phyloP scores from a whole-genome alignment of 1,140 invertebrate genomes.

The Drosophila arawakana region DNA sequence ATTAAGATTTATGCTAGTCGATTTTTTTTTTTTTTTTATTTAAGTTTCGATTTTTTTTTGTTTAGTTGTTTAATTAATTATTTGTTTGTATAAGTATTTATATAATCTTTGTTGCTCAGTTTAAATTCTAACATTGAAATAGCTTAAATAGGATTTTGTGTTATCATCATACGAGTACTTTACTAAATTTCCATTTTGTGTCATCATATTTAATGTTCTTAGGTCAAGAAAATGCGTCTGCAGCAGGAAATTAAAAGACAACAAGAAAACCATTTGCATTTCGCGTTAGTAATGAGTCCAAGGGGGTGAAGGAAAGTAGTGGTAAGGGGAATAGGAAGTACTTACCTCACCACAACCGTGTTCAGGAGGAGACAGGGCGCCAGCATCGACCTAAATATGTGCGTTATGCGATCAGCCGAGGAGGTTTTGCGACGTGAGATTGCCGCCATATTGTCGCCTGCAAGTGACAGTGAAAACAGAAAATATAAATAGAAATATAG shows the following conservation, averaged over 20 bases:
- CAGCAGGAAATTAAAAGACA: slow-evolving; percentile 33
- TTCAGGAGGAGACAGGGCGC: slow-evolving; percentile 81
- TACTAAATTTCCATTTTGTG: slow-evolving; percentile 40
- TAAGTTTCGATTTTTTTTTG: slow-evolving; percentile 3
- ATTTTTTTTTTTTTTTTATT: slow-evolving; percentile 13
- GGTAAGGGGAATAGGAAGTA: not conserved
- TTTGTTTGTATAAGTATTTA: slow-evolving; percentile 52
- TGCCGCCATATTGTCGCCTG: slow-evolving; percentile 84
- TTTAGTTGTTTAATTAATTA: slow-evolving; percentile 19
- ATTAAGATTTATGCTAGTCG: slow-evolving; percentile 62
- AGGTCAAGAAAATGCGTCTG: slow-evolving; percentile 81
- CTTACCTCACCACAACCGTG: slow-evolving; percentile 81
- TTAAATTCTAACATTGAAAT: slow-evolving; percentile 75
- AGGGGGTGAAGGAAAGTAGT: no score
- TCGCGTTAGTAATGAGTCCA: slow-evolving; percentile 8
- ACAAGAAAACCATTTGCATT: slow-evolving; percentile 40
- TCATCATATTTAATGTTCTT: slow-evolving; percentile 51
- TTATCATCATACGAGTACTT: slow-evolving; percentile 34
- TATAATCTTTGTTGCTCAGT: slow-evolving; percentile 41
- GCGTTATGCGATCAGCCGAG: slow-evolving; percentile 82
- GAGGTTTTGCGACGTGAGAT: slow-evolving; percentile 84
- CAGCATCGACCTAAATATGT: slow-evolving; percentile 82
- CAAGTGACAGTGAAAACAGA: slow-evolving; percentile 48
- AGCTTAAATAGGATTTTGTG: slow-evolving; percentile 76
- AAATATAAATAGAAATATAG: slow-evolving; percentile 9